Base-by-base conservation (phyloP, 2,113 vertebrate genomes). In the Lophura nycthemera region DNA sequence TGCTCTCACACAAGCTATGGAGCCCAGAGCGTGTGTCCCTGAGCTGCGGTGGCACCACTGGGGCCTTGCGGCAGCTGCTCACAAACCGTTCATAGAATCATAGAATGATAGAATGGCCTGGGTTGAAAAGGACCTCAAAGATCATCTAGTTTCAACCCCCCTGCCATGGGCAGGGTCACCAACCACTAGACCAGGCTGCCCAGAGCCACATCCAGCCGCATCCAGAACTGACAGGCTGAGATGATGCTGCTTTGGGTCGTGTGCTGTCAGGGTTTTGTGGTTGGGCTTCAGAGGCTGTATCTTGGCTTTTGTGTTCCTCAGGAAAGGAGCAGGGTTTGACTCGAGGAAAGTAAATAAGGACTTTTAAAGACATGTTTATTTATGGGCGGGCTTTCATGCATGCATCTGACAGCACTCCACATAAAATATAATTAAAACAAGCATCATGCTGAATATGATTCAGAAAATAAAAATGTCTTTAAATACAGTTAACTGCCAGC, bases 391-490 rank as follows among this genome's bases (percentile, higher is more conserved):
- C 83, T 94, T 94, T 95, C 90, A 92, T 90, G 93, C 83, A 78
- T 90, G 83, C 47, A 74, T 91, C 78, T 56, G 69, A 89, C 86
- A 77, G 27, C 70, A 72, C 65, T 71, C 61, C 3, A 34, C 72
- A 86, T 63, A 76, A 96, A 90, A 83, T 79, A 65, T 94, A 96
- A 95, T 92, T 94, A 91, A 95, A 96, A 65, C 87, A 96, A 95
- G 92, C 45, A 92, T 88, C 81, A 81, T 1, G 1, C 50, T 75
- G 93, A 94, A 95, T 87, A 81, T 90, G 95, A 96, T 92, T 96
- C 96, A 93, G 90, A 96, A 94, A 96, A 94, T 87, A 96, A 95
- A 95, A 96, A 88, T 84, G 73, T 66, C 74, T 93, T 90, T n/a
- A 87, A 86, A 89, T 86, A 76, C 91, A 74, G 50, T 48, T 88